phyloP scores from a whole-genome alignment of 2,888 invertebrate genomes.

The Himalopsyche kuldschensis region DNA sequence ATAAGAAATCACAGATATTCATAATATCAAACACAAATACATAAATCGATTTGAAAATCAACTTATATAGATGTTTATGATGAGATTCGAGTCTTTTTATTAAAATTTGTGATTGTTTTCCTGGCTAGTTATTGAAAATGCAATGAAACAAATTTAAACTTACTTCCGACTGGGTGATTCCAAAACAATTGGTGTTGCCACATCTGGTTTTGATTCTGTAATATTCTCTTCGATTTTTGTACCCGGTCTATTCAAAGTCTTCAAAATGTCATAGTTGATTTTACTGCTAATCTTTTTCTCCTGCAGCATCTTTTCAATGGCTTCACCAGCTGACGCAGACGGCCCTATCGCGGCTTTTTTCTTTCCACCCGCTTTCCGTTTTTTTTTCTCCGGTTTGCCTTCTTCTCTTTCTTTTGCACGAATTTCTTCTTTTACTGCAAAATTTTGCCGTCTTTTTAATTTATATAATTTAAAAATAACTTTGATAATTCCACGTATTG shows the following conservation, averaged over 20 bases:
- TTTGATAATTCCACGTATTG: too few species aligned
- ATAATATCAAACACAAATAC: too few species aligned
- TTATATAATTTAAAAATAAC: too few species aligned
- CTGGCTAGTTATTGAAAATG: too few species aligned
- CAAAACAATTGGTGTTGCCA: background rate
- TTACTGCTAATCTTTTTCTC: conserved; percentile 95
- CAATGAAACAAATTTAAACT: background rate
- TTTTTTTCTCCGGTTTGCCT: conserved; percentile 82
- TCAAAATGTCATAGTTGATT: conserved; percentile 96
- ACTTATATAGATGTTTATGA: too few species aligned
- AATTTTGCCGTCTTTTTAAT: too few species aligned
- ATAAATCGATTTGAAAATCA: too few species aligned
- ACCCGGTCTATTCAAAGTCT: conserved; percentile 66
- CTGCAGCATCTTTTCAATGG: conserved; percentile 93
- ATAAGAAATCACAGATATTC: too few species aligned
- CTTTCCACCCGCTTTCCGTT: conserved; percentile 66
- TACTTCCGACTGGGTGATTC: conserved; percentile 29
- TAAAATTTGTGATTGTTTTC: too few species aligned
- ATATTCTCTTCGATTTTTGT: conserved; percentile 43
- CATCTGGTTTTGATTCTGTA: conserved; percentile 41
- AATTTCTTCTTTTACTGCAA: conserved; percentile 77
- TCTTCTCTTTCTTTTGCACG: conserved; percentile 81
- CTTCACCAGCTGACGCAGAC: conserved; percentile 78
- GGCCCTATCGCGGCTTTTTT: conserved; percentile 66
- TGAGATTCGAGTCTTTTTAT: too few species aligned